phyloP scores from a whole-genome alignment of 2,888 invertebrate species.

The Agrotis segetum region DNA sequence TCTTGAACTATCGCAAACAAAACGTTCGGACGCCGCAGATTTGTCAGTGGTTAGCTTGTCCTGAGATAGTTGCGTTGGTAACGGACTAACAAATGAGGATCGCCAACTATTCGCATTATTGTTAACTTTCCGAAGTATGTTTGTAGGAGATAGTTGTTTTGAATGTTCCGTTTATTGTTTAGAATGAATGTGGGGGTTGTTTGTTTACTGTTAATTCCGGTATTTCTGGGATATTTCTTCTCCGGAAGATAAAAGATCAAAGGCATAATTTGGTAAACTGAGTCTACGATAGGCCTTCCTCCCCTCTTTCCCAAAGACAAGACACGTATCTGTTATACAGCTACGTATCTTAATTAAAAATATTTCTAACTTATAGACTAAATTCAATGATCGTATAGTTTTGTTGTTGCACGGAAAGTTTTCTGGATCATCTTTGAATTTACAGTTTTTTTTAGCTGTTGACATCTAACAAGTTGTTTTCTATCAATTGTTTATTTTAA shows the following conservation, averaged over 20 bases:
- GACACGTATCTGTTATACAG: too few species aligned
- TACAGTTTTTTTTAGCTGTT: too few species aligned
- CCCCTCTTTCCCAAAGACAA: too few species aligned
- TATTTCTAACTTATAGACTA: too few species aligned
- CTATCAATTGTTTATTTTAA: too few species aligned
- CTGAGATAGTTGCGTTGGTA: slow-evolving; percentile 70
- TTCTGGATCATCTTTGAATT: too few species aligned
- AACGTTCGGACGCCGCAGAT: slow-evolving; percentile 81
- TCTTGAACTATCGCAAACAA: slow-evolving; percentile 87
- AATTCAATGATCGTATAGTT: too few species aligned
- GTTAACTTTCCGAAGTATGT: slow-evolving; percentile 50
- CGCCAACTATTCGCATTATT: slow-evolving; percentile 75
- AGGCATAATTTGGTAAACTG: too few species aligned
- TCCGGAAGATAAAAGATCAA: not conserved
- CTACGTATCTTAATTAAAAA: too few species aligned
- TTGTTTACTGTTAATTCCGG: slow-evolving; percentile 11
- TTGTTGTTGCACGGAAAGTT: too few species aligned
- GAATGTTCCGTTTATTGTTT: slow-evolving; percentile 54
- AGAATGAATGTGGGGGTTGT: slow-evolving; percentile 34
- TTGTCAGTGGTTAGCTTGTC: slow-evolving; percentile 77
- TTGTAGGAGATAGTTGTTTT: slow-evolving; percentile 55
- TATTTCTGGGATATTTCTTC: not conserved
- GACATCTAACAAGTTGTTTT: too few species aligned
- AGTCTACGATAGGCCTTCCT: too few species aligned
- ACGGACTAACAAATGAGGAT: slow-evolving; percentile 74